A percentile compares a stretch with the other conserved stretches of the same genome.
phyloP scores from a whole-genome alignment of 2,888 invertebrate species.

The Acrocyrtus sp. region DNA sequence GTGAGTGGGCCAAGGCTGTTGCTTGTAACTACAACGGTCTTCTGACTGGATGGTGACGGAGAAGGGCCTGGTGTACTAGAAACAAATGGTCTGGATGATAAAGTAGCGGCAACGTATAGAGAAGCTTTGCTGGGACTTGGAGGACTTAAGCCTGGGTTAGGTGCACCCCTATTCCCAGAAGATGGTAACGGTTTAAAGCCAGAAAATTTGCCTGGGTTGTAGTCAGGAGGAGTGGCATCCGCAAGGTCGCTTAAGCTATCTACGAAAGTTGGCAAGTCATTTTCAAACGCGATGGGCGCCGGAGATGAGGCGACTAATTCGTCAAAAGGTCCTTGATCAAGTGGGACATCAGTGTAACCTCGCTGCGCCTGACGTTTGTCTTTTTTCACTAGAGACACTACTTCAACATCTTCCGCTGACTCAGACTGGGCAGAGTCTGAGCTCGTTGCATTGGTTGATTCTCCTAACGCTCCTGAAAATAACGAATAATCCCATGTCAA shows the following conservation, averaged over 20 bases:
- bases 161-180: not conserved
- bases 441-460: conserved; percentile 36
- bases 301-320: conserved; percentile 52
- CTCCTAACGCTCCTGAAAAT: conserved; percentile 27
- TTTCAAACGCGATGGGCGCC: conserved; percentile 51
- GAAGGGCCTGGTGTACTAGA: conserved; percentile 33
- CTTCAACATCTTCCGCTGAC: conserved; percentile 42
- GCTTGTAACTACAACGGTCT: conserved; percentile 23
- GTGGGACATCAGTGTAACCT: conserved; percentile 60
- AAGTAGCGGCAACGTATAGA: not conserved
- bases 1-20: conserved; percentile 31
- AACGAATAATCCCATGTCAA: conserved; percentile 2
- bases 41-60: conserved; percentile 24
- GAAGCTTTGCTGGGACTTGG: not conserved
- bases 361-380: conserved; percentile 59
- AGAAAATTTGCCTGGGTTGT: conserved; percentile 32
- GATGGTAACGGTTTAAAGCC: not conserved
- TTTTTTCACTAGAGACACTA: conserved; percentile 50
- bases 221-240: conserved; percentile 34
- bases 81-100: not conserved
- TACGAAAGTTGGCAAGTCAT: conserved; percentile 50
- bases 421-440: conserved; percentile 13
- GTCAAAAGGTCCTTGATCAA: conserved; percentile 55
- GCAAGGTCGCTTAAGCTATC: conserved; percentile 45
- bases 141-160: not conserved